Conservation (phyloP, 2,113 vertebrate genomes). For the Sebastes fasciatus region DNA sequence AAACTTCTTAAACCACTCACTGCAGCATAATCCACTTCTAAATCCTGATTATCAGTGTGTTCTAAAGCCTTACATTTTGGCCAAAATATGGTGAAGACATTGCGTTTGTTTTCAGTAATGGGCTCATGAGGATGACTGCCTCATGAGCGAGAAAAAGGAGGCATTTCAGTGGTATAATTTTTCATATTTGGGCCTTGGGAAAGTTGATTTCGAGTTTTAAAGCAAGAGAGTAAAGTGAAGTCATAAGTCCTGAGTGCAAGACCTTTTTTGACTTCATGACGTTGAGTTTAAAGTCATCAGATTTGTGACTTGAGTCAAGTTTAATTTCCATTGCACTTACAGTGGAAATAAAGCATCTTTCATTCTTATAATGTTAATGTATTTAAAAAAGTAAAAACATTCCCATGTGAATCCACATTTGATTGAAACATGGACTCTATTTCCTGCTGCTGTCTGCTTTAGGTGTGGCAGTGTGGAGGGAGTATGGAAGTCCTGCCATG, state of each 20-base stretch:
- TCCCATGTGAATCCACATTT: background rate
- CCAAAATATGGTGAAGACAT: background rate
- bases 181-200: background rate
- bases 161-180: background rate
- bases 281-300: background rate
- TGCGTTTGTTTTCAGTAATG: background rate
- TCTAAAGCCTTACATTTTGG: background rate
- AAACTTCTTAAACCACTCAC: background rate
- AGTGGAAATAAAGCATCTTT: background rate
- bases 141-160: background rate
- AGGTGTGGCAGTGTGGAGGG: slow-evolving; percentile 99
- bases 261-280: background rate
- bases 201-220: background rate
- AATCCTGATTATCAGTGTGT: background rate
- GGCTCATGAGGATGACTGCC: background rate
- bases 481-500: slow-evolving; percentile 99
- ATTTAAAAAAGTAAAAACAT: background rate
- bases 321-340: background rate
- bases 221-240: background rate
- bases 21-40: background rate
- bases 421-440: background rate
- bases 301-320: background rate
- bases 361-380: background rate
- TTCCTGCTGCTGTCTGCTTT: slow-evolving; percentile 15
- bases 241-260: background rate